Percentiles rank a stretch among this genome's conserved stretches.
phyloP scores from a whole-genome alignment of 2,113 vertebrate species.

The Leucoraja erinaceus region DNA sequence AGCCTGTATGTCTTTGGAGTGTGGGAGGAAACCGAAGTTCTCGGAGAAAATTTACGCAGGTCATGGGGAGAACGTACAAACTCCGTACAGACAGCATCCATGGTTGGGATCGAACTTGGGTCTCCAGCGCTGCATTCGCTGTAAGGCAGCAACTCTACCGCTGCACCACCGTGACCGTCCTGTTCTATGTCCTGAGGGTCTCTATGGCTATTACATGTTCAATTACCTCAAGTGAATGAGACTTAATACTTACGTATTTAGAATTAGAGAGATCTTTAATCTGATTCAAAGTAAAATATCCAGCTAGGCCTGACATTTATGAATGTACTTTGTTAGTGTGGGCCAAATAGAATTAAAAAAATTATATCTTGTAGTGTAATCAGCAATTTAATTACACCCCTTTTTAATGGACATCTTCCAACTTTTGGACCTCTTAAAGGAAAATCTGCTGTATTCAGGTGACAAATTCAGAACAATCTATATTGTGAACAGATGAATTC shows the following conservation, averaged over 20 bases:
- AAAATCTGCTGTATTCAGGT: neutral
- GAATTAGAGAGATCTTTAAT: neutral
- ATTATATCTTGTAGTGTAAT: neutral
- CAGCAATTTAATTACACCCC: neutral
- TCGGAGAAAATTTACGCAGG: no score
- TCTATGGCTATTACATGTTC: neutral
- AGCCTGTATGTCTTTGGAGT: no score
- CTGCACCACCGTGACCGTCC: no score
- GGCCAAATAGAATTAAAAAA: neutral
- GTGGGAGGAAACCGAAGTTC: no score
- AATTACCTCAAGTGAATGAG: neutral
- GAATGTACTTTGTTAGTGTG: neutral
- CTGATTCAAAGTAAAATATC: slow-evolving; percentile 19
- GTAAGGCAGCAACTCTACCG: no score
- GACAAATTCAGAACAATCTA: neutral
- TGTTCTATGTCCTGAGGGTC: neutral
- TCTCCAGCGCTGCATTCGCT: no score
- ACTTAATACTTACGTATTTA: neutral
- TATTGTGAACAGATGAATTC: neutral
- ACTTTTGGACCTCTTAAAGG: neutral
- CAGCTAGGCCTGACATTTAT: neutral
- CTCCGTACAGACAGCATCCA: no score
- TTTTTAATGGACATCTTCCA: neutral
- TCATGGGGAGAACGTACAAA: no score
- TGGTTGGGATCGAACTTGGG: no score